Conservation (phyloP, 2,113 vertebrate genomes). For the Marmota monax region DNA sequence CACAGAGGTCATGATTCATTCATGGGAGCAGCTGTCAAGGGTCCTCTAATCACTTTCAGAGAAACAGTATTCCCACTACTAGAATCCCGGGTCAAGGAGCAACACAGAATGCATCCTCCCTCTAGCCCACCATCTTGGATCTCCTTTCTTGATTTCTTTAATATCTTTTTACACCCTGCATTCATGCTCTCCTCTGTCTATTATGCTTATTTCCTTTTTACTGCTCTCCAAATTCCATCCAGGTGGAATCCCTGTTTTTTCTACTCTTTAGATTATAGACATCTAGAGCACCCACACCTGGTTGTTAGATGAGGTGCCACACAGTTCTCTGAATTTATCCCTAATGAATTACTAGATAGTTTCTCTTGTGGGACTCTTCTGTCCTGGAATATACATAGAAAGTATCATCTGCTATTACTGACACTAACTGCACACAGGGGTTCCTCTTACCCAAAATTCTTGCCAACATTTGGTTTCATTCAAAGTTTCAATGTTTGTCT, state of each 20-base stretch:
- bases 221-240: not conserved
- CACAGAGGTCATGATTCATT: too few species aligned
- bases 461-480: not conserved
- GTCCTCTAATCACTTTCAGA: too few species aligned
- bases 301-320: not conserved
- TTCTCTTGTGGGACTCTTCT: not conserved
- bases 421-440: fast-evolving
- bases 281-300: not conserved
- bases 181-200: fast-evolving
- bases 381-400: not conserved
- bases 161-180: not conserved
- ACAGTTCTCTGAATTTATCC: not conserved
- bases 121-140: too few species aligned
- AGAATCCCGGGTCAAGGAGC: too few species aligned
- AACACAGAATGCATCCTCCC: too few species aligned
- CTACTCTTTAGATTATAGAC: not conserved
- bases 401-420: not conserved
- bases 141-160: too few species aligned
- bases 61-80: too few species aligned
- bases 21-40: too few species aligned
- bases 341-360: not conserved
- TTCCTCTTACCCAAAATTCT: not conserved
- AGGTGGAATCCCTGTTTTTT: not conserved
- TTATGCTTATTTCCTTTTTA: not conserved
- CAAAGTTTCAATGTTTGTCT: not conserved